A percentile compares a stretch with the other conserved stretches of the same genome.
These are phyloP conservation scores for Tenebrio molitor DNA, from an alignment of 1,140 invertebrate genomes.

Conservation along the genomic window DNA sequence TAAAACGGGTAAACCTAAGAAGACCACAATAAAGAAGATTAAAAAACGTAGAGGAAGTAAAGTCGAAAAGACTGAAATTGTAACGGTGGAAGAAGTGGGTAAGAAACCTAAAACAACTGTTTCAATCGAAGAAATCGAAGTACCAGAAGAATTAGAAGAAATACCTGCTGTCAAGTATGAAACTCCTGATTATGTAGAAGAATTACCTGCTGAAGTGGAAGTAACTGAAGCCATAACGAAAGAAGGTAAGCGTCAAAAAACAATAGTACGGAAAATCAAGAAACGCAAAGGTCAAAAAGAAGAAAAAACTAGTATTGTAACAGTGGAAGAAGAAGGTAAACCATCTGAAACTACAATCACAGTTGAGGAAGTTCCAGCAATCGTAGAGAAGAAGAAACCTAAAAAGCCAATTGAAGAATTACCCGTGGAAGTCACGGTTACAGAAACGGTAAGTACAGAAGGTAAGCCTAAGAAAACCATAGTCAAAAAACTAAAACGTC, in stretches of 20 bases:
- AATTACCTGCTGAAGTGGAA: slow-evolving; percentile 48
- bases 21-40: slow-evolving; percentile 65
- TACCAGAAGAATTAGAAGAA: slow-evolving; percentile 56
- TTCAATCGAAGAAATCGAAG: too few species aligned
- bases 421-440: slow-evolving; percentile 59
- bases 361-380: slow-evolving; percentile 42
- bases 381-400: slow-evolving; percentile 59
- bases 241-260: slow-evolving; percentile 58
- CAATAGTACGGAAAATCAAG: slow-evolving; percentile 62
- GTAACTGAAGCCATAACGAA: slow-evolving; percentile 57
- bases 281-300: slow-evolving; percentile 61
- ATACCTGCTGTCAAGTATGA: slow-evolving; percentile 47
- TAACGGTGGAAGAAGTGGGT: too few species aligned
- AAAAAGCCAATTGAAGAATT: slow-evolving; percentile 58
- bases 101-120: too few species aligned
- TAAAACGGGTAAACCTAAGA: slow-evolving; percentile 58
- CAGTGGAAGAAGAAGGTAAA: slow-evolving; percentile 66
- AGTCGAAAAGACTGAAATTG: too few species aligned
- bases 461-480: slow-evolving; percentile 60
- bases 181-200: slow-evolving; percentile 45
- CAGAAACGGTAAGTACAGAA: slow-evolving; percentile 59
- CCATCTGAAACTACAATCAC: slow-evolving; percentile 61
- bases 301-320: slow-evolving; percentile 60
- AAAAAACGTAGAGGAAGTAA: too few species aligned
- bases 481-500: slow-evolving; percentile 65